Percentiles rank a stretch among this genome's conserved stretches.
Conservation (phyloP, 2,888 invertebrate species). For the Platynereis dumerilii region DNA sequence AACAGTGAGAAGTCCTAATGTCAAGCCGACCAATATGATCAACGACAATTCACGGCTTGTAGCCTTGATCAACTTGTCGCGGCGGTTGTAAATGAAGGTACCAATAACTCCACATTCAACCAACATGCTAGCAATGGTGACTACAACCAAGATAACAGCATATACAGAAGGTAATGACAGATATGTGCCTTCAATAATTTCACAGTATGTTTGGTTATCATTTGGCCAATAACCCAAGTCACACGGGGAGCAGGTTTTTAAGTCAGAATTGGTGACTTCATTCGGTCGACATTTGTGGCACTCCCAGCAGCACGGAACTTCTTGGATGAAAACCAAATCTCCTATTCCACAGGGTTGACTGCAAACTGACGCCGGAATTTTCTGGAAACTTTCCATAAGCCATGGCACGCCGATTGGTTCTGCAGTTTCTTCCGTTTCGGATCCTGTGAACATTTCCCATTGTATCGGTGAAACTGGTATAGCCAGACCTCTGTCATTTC, state of each 20-base stretch:
- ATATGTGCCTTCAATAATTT: neutral
- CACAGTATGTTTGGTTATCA: neutral
- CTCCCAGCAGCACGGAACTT: slow-evolving; percentile 14
- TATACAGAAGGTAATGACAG: neutral
- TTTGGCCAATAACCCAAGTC: neutral
- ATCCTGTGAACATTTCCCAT: neutral
- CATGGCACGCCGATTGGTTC: no score
- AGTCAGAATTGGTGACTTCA: neutral
- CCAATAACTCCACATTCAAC: neutral
- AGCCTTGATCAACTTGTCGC: neutral
- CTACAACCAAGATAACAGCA: neutral
- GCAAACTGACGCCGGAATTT: slow-evolving; percentile 15
- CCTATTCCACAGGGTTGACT: slow-evolving; percentile 8
- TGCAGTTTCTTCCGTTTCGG: neutral
- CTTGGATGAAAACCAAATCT: neutral
- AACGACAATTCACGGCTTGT: slow-evolving; percentile 4
- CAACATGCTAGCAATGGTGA: neutral
- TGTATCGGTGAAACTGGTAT: neutral
- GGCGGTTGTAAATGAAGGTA: neutral
- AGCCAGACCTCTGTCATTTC: neutral
- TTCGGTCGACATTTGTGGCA: slow-evolving; percentile 5
- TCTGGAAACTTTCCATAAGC: neutral
- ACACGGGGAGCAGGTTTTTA: neutral
- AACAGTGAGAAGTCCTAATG: neutral
- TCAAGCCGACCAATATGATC: neutral